Evolutionary conservation across 2,113 vertebrate species (phyloP).

Genomic region (Neoarius graeffei): DNA sequence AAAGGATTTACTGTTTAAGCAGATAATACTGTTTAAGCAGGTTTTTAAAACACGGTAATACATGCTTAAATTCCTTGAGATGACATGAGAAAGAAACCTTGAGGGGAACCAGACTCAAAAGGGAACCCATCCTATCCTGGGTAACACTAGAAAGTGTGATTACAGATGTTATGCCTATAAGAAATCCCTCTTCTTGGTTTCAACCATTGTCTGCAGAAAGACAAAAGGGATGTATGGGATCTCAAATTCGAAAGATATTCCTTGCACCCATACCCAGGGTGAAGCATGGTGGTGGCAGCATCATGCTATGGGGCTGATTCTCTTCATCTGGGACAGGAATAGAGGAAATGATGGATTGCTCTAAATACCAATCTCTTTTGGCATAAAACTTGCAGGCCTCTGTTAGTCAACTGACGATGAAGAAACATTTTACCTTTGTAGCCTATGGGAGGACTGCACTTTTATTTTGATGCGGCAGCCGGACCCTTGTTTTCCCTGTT

Average conservation of each 20-base stretch:
- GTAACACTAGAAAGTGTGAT: not conserved
- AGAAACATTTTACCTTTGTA: not conserved
- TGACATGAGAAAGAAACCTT: not conserved
- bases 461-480: too few species aligned
- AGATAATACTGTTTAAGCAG: not conserved
- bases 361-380: not conserved
- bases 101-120: not conserved
- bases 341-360: not conserved
- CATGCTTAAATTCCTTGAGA: not conserved
- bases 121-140: not conserved
- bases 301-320: not conserved
- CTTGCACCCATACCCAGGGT: not conserved
- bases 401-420: not conserved
- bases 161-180: not conserved
- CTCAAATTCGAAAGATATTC: not conserved
- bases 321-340: not conserved
- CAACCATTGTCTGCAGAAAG: not conserved
- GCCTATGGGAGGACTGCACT: too few species aligned
- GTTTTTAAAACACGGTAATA: not conserved
- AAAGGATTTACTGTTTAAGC: not conserved
- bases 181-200: not conserved
- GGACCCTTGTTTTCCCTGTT: too few species aligned
- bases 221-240: not conserved
- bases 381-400: not conserved
- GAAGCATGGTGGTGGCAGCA: not conserved